Conservation (phyloP, 1,140 invertebrate genomes). For the Zelostemma sp. region DNA sequence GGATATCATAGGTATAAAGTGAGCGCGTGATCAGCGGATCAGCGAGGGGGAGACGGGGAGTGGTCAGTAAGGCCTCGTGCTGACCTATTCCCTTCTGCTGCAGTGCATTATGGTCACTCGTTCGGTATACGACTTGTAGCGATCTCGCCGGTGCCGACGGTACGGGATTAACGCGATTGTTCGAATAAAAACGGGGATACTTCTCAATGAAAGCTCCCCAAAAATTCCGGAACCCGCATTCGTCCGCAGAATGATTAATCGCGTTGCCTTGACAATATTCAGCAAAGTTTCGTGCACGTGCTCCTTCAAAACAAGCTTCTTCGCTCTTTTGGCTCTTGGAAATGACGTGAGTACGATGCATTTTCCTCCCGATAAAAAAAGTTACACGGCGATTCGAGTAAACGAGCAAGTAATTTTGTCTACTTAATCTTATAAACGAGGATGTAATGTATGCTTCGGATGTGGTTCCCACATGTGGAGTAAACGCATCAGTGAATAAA, state of each 20-base stretch:
- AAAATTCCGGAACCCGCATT: background rate
- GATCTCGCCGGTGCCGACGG: conserved; percentile 21
- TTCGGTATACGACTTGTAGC: conserved; percentile 46
- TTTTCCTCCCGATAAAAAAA: too few relatives aligned
- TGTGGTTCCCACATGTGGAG: conserved; percentile 1
- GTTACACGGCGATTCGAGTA: background rate
- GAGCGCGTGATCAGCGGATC: conserved; percentile 56
- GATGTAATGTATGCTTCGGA: background rate
- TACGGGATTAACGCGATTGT: conserved; percentile 1
- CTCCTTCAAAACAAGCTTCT: background rate
- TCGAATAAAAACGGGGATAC: background rate
- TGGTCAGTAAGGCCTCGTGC: conserved; percentile 65
- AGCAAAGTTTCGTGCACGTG: background rate
- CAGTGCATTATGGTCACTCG: conserved; percentile 68
- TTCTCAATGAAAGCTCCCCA: background rate
- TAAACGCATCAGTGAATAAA: conserved; percentile 4
- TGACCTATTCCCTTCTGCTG: conserved; percentile 68
- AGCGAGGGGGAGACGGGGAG: conserved; percentile 61
- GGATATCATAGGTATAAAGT: conserved; percentile 61
- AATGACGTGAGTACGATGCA: background rate
- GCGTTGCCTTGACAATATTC: background rate
- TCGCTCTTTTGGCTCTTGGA: background rate
- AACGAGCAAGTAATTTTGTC: background rate
- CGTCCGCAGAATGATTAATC: background rate
- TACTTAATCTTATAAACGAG: background rate